A percentile compares a stretch with the other conserved stretches of the same genome.
phyloP scores from a whole-genome alignment of 2,888 invertebrate genomes.

The Pristionchus japonicus region DNA sequence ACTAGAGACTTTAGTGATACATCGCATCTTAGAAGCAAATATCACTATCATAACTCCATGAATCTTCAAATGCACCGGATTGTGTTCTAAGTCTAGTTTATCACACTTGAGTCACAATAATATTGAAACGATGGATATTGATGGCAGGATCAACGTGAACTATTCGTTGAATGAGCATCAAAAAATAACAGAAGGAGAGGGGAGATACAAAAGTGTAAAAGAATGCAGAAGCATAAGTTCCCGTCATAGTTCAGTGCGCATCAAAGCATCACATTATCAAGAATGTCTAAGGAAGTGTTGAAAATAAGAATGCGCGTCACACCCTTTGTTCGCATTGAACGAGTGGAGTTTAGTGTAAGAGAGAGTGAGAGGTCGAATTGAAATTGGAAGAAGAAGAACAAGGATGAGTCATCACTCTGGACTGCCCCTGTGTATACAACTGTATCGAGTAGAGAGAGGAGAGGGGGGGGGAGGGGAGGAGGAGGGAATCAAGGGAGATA shows the following conservation, averaged over 20 bases:
- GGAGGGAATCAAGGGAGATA: constrained; percentile 7
- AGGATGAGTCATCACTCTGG: background rate
- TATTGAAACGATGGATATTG: no score
- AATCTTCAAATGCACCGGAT: no score
- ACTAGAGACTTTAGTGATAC: background rate
- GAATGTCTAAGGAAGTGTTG: background rate
- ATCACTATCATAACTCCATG: background rate
- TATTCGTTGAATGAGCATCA: no score
- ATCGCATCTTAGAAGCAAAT: background rate
- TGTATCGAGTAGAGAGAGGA: constrained; percentile 18
- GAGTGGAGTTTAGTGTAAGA: background rate
- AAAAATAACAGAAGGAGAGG: no score
- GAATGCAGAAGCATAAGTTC: no score
- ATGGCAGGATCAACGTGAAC: no score
- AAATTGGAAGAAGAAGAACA: background rate
- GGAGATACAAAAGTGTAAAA: no score
- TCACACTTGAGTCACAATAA: no score
- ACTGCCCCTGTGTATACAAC: constrained; percentile 18
- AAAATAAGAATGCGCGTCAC: background rate
- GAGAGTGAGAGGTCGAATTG: background rate
- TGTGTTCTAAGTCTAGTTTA: no score
- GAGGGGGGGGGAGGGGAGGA: background rate
- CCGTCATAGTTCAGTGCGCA: no score
- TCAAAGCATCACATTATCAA: background rate
- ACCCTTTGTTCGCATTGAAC: background rate